Conservation (phyloP, 1,140 invertebrate species). For the Aethina tumida region DNA sequence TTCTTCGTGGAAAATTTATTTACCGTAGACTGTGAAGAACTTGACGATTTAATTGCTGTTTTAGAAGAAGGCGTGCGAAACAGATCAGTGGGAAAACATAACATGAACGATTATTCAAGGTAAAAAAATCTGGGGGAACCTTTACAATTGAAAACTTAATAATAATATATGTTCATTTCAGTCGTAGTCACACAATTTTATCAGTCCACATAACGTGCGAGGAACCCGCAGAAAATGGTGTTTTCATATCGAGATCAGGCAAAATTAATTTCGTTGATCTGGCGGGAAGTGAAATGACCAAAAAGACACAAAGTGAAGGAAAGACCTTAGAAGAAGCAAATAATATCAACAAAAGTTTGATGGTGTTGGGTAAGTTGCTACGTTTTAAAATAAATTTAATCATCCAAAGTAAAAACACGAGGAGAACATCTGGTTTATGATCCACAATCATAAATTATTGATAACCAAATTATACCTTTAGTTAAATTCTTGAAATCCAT, state of each 20-base stretch:
- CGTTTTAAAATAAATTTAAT: neutral
- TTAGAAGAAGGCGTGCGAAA: conserved; percentile 92
- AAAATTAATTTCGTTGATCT: conserved; percentile 92
- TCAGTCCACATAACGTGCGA: conserved; percentile 79
- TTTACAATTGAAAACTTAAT: neutral
- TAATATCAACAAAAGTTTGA: conserved; percentile 92
- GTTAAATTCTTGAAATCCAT: no score
- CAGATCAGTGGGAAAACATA: conserved; percentile 75
- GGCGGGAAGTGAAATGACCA: conserved; percentile 90
- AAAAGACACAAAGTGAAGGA: conserved; percentile 84
- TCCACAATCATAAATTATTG: no score
- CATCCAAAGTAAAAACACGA: conserved; percentile 1
- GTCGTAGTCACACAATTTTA: conserved; percentile 86
- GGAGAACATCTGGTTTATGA: no score
- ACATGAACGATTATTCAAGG: conserved; percentile 94
- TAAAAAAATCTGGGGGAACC: conserved; percentile 8
- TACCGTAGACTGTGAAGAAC: conserved; percentile 84
- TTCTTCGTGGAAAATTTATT: conserved; percentile 96
- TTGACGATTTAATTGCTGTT: conserved; percentile 89
- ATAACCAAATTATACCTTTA: no score
- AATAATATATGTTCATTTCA: conserved; percentile 15
- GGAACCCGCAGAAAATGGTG: conserved; percentile 68
- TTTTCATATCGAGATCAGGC: conserved; percentile 79
- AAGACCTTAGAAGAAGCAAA: conserved; percentile 89
- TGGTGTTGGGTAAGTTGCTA: conserved; percentile 73